Evolutionary conservation across 2,888 invertebrate genomes (phyloP).

Genomic region (Polydrusus cervinus): DNA sequence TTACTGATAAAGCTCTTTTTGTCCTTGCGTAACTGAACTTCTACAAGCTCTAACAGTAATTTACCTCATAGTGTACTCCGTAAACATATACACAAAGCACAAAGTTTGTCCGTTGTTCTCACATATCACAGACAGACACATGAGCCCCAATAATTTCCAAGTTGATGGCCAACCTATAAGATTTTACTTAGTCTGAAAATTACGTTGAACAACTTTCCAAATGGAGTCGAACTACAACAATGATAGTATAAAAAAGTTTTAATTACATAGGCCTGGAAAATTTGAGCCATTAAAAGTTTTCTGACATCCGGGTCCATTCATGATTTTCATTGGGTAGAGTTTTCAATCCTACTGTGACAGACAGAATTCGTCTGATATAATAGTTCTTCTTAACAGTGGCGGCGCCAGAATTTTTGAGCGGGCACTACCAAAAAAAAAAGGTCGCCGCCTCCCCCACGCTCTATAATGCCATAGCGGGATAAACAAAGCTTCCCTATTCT

Average conservation of each 20-base stretch:
- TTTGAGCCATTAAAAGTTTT: not conserved
- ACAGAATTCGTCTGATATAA: too few relatives aligned
- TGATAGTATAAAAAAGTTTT: not conserved
- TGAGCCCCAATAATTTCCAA: not conserved
- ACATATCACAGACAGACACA: not conserved
- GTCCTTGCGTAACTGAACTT: too few relatives aligned
- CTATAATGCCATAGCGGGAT: too few relatives aligned
- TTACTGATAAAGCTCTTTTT: too few relatives aligned
- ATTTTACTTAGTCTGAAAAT: constrained; percentile 7
- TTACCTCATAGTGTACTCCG: not conserved
- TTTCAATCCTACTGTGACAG: too few relatives aligned
- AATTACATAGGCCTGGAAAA: not conserved
- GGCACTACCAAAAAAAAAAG: too few relatives aligned
- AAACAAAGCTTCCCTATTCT: too few relatives aligned
- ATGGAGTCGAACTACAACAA: not conserved
- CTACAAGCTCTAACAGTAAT: not conserved
- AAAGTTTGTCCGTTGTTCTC: constrained; percentile 1
- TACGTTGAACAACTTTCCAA: not conserved
- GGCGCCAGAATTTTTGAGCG: too few relatives aligned
- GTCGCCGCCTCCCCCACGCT: too few relatives aligned
- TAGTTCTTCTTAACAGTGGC: too few relatives aligned
- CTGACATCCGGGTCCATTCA: not conserved
- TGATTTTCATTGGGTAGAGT: not conserved
- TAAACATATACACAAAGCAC: not conserved
- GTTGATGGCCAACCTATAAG: not conserved